Percentiles rank a stretch among this genome's conserved stretches.
phyloP scores from a whole-genome alignment of 2,888 invertebrate species.

The Trilocha varians region DNA sequence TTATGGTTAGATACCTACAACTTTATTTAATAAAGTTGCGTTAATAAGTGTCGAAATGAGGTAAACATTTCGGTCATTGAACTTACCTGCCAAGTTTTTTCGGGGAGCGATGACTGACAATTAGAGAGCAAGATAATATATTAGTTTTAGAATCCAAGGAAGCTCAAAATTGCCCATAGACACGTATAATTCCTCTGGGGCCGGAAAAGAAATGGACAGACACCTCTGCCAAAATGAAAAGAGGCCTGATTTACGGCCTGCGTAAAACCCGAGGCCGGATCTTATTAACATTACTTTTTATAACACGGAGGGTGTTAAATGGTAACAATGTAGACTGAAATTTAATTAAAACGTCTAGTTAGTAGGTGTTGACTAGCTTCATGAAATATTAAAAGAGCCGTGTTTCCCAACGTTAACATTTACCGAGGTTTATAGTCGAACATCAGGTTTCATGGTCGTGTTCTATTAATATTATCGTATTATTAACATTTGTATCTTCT shows the following conservation, averaged over 20 bases:
- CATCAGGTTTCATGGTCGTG: too few relatives aligned
- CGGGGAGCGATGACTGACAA: background rate
- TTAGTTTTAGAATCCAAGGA: conserved; percentile 34
- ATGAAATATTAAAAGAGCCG: conserved; percentile 25
- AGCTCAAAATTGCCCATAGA: conserved; percentile 50
- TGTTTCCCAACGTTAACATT: background rate
- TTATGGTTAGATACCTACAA: too few relatives aligned
- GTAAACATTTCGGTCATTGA: too few relatives aligned
- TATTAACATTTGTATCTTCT: too few relatives aligned
- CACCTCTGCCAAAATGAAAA: conserved; percentile 62
- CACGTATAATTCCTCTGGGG: conserved; percentile 54
- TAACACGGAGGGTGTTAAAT: conserved; percentile 59
- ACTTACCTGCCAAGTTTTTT: background rate
- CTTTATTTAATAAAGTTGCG: too few relatives aligned
- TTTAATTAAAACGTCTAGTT: conserved; percentile 66
- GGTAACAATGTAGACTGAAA: conserved; percentile 63
- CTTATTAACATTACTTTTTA: conserved; percentile 72
- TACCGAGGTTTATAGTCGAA: too few relatives aligned
- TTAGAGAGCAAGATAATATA: conserved; percentile 15
- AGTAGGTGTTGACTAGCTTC: conserved; percentile 53
- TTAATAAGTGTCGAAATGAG: too few relatives aligned
- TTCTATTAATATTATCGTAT: too few relatives aligned
- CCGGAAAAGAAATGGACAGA: conserved; percentile 62
- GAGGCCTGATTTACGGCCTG: conserved; percentile 62
- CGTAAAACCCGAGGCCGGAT: conserved; percentile 54